Evolutionary conservation across 2,888 invertebrate genomes (phyloP), one percentile per base, ranked within the genome.

Genomic region (Macaria liturata): DNA sequence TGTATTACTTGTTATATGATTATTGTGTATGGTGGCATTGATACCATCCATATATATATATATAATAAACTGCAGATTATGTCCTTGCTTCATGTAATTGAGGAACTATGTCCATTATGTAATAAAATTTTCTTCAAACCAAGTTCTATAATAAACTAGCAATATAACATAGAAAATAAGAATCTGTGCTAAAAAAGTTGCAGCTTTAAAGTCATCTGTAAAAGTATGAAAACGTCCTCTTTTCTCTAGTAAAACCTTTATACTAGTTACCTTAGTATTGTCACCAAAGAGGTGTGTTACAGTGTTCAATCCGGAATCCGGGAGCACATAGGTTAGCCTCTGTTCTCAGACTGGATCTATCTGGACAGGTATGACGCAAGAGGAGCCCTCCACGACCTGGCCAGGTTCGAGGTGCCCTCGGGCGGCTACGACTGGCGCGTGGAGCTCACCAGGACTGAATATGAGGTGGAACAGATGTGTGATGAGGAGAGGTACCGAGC

Each of bases 401-500:
- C 93, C 52, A 92, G 93, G 37, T 95, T 95, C 81, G 98, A 98
- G 87, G 95, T 96, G 39, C 95, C 95, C 52, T 92, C 95, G 4
- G 96, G 96, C 71, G 96, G 96, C 70, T 94, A 88, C 71, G 90
- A 91, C 75, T 92, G 93, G 79, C 91, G 93, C 48, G 92, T 94
- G 62, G 94, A 94, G 74, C 91, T 96, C 54, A 94, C 94, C 47
- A 94, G 94, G 69, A 94, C 95, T 48, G 97, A 97, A 83, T 93
- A 93, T 68, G 94, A 95, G 62, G 94, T 98, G 67, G 99, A 99
- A 86, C 95, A 96, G 76, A 92, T 97, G 55, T 98, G 98, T 87
- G 98, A 99, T 82, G 97, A 98, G 81, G 99, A 99, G 91, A 93
- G 99, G 48, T 99, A 98, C 88, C 93, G 96, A 61, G 98, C 97